Conservation (phyloP, 2,888 invertebrate species). For the Lepidonotus clava region DNA sequence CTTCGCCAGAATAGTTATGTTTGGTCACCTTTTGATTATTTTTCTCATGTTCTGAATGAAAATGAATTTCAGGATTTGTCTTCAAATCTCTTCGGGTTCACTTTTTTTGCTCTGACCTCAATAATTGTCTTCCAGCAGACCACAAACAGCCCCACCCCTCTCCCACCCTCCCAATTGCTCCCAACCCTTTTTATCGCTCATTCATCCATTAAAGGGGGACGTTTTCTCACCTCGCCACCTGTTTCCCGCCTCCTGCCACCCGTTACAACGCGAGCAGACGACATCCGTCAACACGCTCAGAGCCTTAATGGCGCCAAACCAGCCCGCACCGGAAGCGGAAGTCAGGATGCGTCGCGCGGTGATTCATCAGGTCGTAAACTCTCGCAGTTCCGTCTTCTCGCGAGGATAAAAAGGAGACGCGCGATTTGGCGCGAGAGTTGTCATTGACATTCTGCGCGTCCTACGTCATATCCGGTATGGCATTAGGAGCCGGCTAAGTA, state of each 20-base stretch:
- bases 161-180: no score
- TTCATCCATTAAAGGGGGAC: neutral
- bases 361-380: conserved; percentile 44
- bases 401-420: conserved; percentile 31
- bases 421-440: conserved; percentile 21
- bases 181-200: neutral
- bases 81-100: no score
- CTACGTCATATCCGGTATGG: conserved; percentile 35
- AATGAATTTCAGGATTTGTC: no score
- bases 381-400: conserved; percentile 35
- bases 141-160: no score
- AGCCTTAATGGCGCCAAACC: conserved; percentile 13
- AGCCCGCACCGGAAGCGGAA: neutral
- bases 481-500: conserved; percentile 20
- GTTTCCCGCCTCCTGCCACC: neutral
- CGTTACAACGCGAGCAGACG: conserved; percentile 25
- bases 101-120: no score
- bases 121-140: no score
- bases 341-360: conserved; percentile 4
- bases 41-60: no score
- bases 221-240: conserved; percentile 6
- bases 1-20: no score
- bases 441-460: conserved; percentile 17
- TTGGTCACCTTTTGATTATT: no score
- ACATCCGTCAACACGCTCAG: neutral